Evolutionary conservation across 2,797 vertebrate species (phyloP).

Genomic region (Fistularia tabacaria): DNA sequence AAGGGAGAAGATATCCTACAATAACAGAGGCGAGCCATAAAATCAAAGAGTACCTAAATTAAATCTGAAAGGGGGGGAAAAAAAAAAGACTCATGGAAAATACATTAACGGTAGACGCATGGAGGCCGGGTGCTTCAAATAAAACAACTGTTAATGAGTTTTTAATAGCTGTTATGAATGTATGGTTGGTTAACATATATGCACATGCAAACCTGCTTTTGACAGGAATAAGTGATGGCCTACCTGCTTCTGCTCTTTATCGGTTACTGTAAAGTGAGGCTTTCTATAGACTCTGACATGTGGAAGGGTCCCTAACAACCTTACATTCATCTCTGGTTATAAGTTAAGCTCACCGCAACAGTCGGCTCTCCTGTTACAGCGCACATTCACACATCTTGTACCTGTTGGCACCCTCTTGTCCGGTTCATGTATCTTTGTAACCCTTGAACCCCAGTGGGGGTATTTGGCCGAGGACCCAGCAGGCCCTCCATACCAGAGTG

Average conservation of each 20-base stretch:
- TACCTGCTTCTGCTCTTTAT: too few relatives aligned
- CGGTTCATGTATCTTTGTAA: conserved; percentile 52
- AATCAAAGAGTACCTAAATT: conserved; percentile 71
- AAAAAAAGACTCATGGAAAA: conserved; percentile 64
- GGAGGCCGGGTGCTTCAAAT: conserved; percentile 60
- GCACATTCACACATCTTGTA: conserved; percentile 56
- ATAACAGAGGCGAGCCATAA: conserved; percentile 70
- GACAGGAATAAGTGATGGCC: conserved; percentile 54
- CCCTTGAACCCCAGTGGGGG: conserved; percentile 49
- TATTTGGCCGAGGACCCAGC: conserved; percentile 10
- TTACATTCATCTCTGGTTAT: conserved; percentile 36
- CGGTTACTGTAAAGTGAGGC: conserved; percentile 34
- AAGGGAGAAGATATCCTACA: conserved; percentile 73
- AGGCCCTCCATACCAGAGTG: conserved; percentile 7
- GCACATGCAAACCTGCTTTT: conserved; percentile 31
- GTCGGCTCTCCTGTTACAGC: conserved; percentile 48
- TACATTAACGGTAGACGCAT: conserved; percentile 63
- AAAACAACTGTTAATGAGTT: conserved; percentile 69
- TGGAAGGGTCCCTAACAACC: conserved; percentile 28
- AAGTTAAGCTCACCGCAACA: conserved; percentile 50
- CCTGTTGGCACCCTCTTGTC: conserved; percentile 67
- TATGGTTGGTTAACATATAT: conserved; percentile 54
- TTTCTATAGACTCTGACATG: conserved; percentile 42
- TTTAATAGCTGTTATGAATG: conserved; percentile 58
- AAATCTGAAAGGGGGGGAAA: conserved; percentile 43